Percentiles rank a stretch among this genome's conserved stretches.
phyloP scores from a whole-genome alignment of 2,113 vertebrate species.

The Fregetta grallaria region DNA sequence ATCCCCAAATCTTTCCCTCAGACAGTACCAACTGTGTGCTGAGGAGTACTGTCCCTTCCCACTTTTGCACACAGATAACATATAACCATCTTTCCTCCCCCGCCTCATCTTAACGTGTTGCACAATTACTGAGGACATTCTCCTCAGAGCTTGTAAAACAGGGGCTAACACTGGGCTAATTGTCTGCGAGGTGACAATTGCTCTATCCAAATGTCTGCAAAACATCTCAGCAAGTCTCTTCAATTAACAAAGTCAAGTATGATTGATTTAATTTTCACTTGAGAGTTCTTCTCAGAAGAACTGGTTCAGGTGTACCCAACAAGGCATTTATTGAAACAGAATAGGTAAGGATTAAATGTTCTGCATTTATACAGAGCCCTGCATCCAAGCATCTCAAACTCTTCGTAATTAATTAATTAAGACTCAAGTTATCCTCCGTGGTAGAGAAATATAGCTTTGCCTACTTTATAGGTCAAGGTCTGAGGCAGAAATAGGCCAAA shows the following conservation, averaged over 20 bases:
- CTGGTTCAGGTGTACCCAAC: background rate
- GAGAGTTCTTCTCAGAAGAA: background rate
- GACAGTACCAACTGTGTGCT: background rate
- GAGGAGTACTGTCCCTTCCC: background rate
- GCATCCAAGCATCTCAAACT: background rate
- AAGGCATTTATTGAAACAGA: background rate
- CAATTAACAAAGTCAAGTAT: background rate
- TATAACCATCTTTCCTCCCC: background rate
- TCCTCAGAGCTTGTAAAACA: background rate
- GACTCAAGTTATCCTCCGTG: background rate
- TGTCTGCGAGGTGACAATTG: background rate
- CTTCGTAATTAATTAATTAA: background rate
- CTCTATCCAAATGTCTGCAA: background rate
- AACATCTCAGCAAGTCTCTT: conserved; percentile 11
- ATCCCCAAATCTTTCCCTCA: background rate
- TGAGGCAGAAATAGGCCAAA: background rate
- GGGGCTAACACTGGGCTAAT: background rate
- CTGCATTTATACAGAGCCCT: background rate
- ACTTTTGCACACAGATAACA: background rate
- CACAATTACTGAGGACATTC: background rate
- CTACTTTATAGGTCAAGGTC: background rate
- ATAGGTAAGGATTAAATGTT: background rate
- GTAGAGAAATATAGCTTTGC: background rate
- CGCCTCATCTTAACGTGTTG: background rate
- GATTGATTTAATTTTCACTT: conserved; percentile 27